Evolutionary conservation across 2,113 vertebrate genomes (phyloP).

Genomic region (Scopus umbretta): DNA sequence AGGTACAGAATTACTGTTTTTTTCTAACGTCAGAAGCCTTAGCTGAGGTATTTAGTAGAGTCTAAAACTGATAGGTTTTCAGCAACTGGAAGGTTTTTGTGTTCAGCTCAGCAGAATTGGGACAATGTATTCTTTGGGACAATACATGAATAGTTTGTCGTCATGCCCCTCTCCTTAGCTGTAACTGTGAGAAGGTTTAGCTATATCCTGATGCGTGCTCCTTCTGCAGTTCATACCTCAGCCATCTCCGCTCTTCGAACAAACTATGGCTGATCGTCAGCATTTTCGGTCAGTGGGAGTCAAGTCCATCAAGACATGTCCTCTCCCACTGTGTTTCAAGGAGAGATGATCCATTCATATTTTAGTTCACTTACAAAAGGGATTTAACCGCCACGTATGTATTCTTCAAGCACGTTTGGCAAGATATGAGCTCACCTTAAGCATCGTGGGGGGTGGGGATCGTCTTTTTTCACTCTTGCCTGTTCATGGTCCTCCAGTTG

Average conservation of each 20-base stretch:
- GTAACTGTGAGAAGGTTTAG: not conserved
- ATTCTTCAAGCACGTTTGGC: not conserved
- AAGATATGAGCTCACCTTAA: conserved; percentile 16
- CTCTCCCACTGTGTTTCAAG: not conserved
- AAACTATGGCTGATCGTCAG: not conserved
- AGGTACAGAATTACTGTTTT: not conserved
- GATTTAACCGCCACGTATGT: not conserved
- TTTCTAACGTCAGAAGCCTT: not conserved
- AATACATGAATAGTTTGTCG: not conserved
- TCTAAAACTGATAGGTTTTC: not conserved
- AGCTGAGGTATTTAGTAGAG: not conserved
- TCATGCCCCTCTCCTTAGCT: not conserved
- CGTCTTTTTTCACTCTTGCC: not conserved
- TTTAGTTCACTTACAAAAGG: conserved; percentile 2
- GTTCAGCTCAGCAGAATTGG: not conserved
- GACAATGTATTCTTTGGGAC: not conserved
- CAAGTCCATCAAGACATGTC: not conserved
- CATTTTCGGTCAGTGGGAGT: not conserved
- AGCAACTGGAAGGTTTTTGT: not conserved
- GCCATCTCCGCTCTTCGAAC: not conserved
- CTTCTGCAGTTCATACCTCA: not conserved
- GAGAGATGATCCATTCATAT: not conserved
- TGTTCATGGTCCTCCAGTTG: not conserved
- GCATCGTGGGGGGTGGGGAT: not conserved
- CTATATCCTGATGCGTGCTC: not conserved